Evolutionary conservation across 2,797 vertebrate species (phyloP).

Genomic region (Spea hammondii): DNA sequence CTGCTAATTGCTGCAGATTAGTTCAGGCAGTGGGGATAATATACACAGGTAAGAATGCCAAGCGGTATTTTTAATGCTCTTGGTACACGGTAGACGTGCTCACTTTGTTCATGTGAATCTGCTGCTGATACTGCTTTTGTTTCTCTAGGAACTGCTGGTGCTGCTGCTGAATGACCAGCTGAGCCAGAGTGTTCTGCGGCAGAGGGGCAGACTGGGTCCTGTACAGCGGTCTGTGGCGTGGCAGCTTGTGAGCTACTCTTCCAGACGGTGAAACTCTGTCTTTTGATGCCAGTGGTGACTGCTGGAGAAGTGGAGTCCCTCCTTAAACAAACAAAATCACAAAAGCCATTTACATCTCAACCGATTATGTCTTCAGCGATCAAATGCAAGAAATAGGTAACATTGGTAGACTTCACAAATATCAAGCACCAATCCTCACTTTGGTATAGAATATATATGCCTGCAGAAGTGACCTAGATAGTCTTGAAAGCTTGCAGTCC

Average conservation of each 20-base stretch:
- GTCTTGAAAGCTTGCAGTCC: no score
- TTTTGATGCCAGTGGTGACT: slow-evolving; percentile 86
- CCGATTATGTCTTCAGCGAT: not conserved
- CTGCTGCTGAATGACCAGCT: slow-evolving; percentile 96
- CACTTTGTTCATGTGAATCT: slow-evolving; percentile 98
- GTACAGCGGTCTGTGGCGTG: slow-evolving; percentile 92
- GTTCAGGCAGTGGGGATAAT: not conserved
- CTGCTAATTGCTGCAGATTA: not conserved
- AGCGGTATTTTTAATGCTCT: no score
- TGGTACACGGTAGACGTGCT: slow-evolving; percentile 48
- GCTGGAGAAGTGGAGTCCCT: slow-evolving; percentile 81
- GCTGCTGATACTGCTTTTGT: slow-evolving; percentile 97
- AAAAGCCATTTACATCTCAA: not conserved
- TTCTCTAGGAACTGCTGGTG: slow-evolving; percentile 98
- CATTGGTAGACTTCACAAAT: no score
- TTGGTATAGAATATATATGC: no score
- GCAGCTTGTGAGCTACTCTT: slow-evolving; percentile 84
- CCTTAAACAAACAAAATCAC: slow-evolving; percentile 64
- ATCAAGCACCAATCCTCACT: no score
- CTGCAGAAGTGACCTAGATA: no score
- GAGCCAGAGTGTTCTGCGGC: slow-evolving; percentile 93
- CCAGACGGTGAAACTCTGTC: slow-evolving; percentile 79
- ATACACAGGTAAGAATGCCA: no score
- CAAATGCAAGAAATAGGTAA: not conserved
- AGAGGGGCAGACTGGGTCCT: slow-evolving; percentile 95